Conservation (phyloP, 2,113 vertebrate genomes). For the Protomyctophum bolini region DNA sequence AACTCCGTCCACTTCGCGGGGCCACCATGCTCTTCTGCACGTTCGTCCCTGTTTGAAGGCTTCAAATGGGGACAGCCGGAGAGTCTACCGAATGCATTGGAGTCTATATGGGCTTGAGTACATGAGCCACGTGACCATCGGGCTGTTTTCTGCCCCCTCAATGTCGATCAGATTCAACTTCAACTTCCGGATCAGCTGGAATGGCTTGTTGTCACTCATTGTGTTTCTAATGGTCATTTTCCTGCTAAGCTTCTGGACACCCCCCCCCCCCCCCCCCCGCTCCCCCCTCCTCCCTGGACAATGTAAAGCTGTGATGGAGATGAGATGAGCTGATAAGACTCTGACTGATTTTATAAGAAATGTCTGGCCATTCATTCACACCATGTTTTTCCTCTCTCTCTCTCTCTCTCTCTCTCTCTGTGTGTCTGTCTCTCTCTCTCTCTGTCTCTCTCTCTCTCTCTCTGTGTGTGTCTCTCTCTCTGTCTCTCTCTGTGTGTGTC, state of each 20-base stretch:
- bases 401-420: slow-evolving; percentile 8
- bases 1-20: too few species aligned
- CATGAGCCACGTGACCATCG: not conserved
- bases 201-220: slow-evolving; percentile 66
- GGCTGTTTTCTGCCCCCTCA: slow-evolving; percentile 29
- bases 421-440: slow-evolving; percentile 7
- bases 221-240: slow-evolving; percentile 39
- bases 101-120: too few species aligned
- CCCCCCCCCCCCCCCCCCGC: slow-evolving; percentile 11
- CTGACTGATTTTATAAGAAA: slow-evolving; percentile 22
- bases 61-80: too few species aligned
- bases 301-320: slow-evolving; percentile 44
- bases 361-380: not conserved
- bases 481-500: not conserved
- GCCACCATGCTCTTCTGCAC: too few species aligned
- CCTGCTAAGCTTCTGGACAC: slow-evolving; percentile 64
- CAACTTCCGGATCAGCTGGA: slow-evolving; percentile 46
- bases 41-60: too few species aligned
- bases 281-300: slow-evolving; percentile 22
- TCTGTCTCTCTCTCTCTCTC: slow-evolving; percentile 14
- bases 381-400: not conserved
- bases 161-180: too few species aligned
- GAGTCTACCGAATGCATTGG: too few species aligned
- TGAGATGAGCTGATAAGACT: slow-evolving; percentile 25
- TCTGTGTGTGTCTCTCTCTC: slow-evolving; percentile 13